phyloP scores from a whole-genome alignment of 2,888 invertebrate genomes.

The Xanthorhoe designata region DNA sequence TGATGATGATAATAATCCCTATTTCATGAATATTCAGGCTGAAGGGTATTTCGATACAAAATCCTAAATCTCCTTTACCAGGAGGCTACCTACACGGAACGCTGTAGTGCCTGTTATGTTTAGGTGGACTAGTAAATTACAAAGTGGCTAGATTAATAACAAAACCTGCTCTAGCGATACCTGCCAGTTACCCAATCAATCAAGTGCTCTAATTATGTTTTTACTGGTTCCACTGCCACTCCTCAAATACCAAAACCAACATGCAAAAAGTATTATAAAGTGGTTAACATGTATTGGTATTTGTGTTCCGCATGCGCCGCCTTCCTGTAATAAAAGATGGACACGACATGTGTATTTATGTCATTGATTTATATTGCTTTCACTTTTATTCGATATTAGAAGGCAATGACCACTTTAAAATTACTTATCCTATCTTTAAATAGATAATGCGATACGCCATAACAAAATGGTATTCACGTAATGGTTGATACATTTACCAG shows the following conservation, averaged over 20 bases:
- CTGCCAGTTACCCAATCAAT: constrained; percentile 30
- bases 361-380: constrained; percentile 26
- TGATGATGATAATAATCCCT: too few relatives aligned
- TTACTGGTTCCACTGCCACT: constrained; percentile 19
- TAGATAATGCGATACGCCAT: background rate
- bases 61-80: too few relatives aligned
- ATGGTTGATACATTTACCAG: too few relatives aligned
- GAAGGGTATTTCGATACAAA: too few relatives aligned
- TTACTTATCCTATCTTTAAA: background rate
- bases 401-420: background rate
- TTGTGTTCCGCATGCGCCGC: constrained; percentile 28
- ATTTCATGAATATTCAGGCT: too few relatives aligned
- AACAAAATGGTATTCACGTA: too few relatives aligned
- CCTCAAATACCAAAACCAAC: constrained; percentile 25
- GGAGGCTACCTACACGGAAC: too few relatives aligned
- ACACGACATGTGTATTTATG: constrained; percentile 9
- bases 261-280: constrained; percentile 32
- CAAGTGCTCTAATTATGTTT: constrained; percentile 28
- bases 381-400: constrained; percentile 23
- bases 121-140: background rate
- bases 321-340: constrained; percentile 28
- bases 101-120: background rate
- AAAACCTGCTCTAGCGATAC: constrained; percentile 6
- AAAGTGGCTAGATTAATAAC: constrained; percentile 1
- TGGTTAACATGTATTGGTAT: constrained; percentile 5